Percentiles rank a stretch among this genome's conserved stretches.
Conservation (phyloP, 2,888 invertebrate species). For the Stenodera caucasica region DNA sequence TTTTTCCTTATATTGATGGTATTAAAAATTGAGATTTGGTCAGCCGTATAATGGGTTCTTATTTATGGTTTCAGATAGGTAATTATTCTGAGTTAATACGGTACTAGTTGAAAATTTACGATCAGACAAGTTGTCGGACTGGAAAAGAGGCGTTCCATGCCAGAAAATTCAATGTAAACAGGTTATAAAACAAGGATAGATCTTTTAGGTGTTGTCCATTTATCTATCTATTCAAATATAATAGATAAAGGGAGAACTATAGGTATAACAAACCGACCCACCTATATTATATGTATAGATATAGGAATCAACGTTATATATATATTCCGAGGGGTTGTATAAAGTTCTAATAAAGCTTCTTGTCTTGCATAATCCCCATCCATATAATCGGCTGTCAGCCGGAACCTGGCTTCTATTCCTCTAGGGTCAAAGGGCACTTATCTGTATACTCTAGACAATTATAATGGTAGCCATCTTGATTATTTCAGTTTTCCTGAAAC, state of each 20-base stretch:
- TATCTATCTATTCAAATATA: constrained; percentile 3
- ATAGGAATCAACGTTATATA: background rate
- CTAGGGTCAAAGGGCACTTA: background rate
- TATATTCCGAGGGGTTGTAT: background rate
- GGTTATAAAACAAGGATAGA: constrained; percentile 6
- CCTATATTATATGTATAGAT: background rate
- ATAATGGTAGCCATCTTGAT: background rate
- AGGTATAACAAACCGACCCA: background rate
- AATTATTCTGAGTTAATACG: constrained; percentile 1
- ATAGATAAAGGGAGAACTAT: background rate
- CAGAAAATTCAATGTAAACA: constrained; percentile 8
- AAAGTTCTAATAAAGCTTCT: constrained; percentile 3
- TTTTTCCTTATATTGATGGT: no score
- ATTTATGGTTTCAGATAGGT: constrained; percentile 1
- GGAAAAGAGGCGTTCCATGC: constrained; percentile 5
- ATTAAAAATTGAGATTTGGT: background rate
- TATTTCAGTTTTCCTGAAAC: no score
- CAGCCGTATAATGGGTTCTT: background rate
- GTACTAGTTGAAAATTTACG: background rate
- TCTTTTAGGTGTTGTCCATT: constrained; percentile 2
- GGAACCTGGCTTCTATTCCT: constrained; percentile 3
- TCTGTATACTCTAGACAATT: background rate
- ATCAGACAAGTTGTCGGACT: constrained; percentile 6
- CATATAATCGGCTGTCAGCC: constrained; percentile 5
- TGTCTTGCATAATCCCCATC: background rate